A percentile compares a stretch with the other conserved stretches of the same genome.
Evolutionary conservation across 2,113 vertebrate genomes (phyloP).

Genomic region (Rhea americana): DNA sequence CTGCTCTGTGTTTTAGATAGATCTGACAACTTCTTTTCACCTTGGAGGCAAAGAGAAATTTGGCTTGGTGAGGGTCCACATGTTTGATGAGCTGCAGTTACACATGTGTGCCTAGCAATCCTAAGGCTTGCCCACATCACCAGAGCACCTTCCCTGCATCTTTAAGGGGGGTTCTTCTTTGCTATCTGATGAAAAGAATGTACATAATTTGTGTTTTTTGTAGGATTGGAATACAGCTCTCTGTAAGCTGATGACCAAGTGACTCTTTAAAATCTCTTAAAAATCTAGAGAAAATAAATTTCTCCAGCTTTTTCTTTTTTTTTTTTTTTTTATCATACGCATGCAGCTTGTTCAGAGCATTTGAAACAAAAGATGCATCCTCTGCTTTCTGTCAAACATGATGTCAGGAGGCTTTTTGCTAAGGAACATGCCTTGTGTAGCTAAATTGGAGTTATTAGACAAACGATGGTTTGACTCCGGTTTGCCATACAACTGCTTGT

Average conservation of each 20-base stretch:
- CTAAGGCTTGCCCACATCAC: neutral
- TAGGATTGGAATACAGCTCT: neutral
- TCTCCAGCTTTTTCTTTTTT: neutral
- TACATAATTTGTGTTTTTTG: neutral
- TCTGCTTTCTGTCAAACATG: neutral
- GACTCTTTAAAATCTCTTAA: neutral
- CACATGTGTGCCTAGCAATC: accelerated
- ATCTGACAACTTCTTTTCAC: neutral
- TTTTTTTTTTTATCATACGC: neutral
- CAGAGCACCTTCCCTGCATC: neutral
- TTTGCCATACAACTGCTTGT: neutral
- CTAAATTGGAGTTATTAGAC: neutral
- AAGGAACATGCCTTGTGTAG: neutral
- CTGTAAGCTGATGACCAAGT: neutral
- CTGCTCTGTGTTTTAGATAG: neutral
- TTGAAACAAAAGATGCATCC: neutral
- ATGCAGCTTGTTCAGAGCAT: neutral
- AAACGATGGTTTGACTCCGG: conserved; percentile 1
- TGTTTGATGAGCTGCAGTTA: neutral
- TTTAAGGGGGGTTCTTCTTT: neutral
- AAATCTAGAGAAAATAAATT: neutral
- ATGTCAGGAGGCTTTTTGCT: conserved; percentile 15
- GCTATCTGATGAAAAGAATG: neutral
- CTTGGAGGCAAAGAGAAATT: neutral
- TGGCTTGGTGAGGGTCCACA: neutral